Evolutionary conservation across 2,888 invertebrate genomes (phyloP).

Genomic region (Nipponacmea schrenckii): DNA sequence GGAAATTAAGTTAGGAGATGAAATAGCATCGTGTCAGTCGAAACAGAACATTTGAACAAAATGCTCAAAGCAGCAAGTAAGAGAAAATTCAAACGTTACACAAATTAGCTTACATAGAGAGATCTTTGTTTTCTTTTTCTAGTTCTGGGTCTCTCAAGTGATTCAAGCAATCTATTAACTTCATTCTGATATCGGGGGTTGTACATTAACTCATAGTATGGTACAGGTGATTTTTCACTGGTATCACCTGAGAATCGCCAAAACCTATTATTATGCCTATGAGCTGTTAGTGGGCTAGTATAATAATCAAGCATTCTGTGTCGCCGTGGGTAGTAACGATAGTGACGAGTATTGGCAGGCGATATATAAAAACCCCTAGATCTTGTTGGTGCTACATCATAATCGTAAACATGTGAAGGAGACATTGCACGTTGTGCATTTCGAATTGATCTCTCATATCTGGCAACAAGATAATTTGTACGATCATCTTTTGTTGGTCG

Average conservation of each 20-base stretch:
- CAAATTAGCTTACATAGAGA: slow-evolving; percentile 2
- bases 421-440: neutral
- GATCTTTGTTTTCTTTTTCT: neutral
- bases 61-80: slow-evolving; percentile 7
- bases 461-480: neutral
- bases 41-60: neutral
- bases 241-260: neutral
- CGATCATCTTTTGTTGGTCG: neutral
- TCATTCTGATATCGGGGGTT: slow-evolving; percentile 1
- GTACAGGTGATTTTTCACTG: neutral
- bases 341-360: neutral
- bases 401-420: neutral
- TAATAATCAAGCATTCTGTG: neutral
- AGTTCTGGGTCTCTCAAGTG: neutral
- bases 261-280: neutral
- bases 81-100: neutral
- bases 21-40: neutral
- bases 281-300: slow-evolving; percentile 6
- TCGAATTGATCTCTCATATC: neutral
- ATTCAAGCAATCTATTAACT: neutral
- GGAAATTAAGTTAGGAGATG: slow-evolving; percentile 6
- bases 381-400: neutral
- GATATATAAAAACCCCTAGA: neutral
- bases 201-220: slow-evolving; percentile 2
- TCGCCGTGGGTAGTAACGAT: neutral